phyloP scores from a whole-genome alignment of 2,797 vertebrate species.

The Myripristis jacobus region DNA sequence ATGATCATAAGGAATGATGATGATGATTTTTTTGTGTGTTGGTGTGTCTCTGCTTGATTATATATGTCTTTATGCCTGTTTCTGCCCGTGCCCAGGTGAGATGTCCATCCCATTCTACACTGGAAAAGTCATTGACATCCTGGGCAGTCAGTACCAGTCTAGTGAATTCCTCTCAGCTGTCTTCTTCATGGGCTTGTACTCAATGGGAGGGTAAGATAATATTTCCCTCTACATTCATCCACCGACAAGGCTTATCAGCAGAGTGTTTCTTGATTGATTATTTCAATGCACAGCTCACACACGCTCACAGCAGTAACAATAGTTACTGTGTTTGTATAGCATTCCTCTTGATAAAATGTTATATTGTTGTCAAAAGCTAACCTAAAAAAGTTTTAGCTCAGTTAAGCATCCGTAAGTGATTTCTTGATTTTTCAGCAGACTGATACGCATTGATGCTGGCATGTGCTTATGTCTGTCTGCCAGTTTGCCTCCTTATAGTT shows the following conservation, averaged over 20 bases:
- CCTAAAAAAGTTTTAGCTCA: no score
- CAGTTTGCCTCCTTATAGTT: not conserved
- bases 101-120: slow-evolving; percentile 87
- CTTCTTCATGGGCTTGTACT: slow-evolving; percentile 81
- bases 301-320: no score
- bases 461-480: no score
- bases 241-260: no score
- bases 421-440: no score
- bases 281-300: no score
- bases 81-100: slow-evolving; percentile 77
- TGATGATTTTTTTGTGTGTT: not conserved
- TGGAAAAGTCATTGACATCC: slow-evolving; percentile 87
- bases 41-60: not conserved
- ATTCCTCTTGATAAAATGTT: no score
- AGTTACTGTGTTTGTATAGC: no score
- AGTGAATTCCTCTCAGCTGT: slow-evolving; percentile 78
- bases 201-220: slow-evolving; percentile 78
- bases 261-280: no score
- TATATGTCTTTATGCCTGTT: not conserved
- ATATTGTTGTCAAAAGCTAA: no score
- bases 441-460: no score
- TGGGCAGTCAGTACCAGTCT: slow-evolving; percentile 74
- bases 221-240: not conserved
- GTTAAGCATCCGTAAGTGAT: no score
- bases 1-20: not conserved